Conservation (phyloP, 2,113 vertebrate species). For the Clarias magur region DNA sequence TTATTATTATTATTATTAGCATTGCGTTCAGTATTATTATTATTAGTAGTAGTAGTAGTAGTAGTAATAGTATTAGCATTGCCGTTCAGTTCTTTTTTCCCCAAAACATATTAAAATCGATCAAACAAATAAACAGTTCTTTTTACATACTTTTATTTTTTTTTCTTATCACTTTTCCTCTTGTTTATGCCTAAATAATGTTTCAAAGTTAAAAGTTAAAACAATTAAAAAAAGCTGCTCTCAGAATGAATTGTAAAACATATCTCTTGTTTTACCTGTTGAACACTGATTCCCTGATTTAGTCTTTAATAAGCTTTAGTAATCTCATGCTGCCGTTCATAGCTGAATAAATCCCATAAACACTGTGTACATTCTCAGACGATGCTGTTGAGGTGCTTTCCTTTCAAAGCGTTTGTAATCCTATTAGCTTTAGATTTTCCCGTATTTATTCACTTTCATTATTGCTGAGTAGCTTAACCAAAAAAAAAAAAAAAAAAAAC, state of each 20-base stretch:
- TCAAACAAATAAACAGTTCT: neutral
- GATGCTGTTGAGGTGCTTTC: constrained; percentile 58
- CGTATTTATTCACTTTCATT: constrained; percentile 63
- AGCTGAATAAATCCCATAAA: constrained; percentile 69
- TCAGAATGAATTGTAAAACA: neutral
- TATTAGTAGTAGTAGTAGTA: too few species aligned
- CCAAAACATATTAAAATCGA: too few species aligned
- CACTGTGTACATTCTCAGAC: constrained; percentile 58
- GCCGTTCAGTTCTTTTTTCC: too few species aligned
- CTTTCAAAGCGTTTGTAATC: constrained; percentile 70
- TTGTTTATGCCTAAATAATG: neutral
- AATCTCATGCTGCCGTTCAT: constrained; percentile 62
- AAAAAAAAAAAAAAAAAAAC: constrained; percentile 67
- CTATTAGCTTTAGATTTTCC: constrained; percentile 70
- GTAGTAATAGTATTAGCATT: too few species aligned
- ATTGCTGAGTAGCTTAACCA: constrained; percentile 65
- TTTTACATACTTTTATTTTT: neutral
- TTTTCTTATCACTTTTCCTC: neutral
- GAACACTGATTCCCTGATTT: constrained; percentile 28
- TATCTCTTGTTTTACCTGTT: constrained; percentile 13
- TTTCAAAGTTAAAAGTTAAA: neutral
- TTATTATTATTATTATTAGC: too few species aligned
- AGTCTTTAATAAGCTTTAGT: constrained; percentile 44
- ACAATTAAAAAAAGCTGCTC: neutral
- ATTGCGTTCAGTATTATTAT: too few species aligned